Evolutionary conservation across 2,888 invertebrate species (phyloP).

Genomic region (Melangyna quadrimaculata): DNA sequence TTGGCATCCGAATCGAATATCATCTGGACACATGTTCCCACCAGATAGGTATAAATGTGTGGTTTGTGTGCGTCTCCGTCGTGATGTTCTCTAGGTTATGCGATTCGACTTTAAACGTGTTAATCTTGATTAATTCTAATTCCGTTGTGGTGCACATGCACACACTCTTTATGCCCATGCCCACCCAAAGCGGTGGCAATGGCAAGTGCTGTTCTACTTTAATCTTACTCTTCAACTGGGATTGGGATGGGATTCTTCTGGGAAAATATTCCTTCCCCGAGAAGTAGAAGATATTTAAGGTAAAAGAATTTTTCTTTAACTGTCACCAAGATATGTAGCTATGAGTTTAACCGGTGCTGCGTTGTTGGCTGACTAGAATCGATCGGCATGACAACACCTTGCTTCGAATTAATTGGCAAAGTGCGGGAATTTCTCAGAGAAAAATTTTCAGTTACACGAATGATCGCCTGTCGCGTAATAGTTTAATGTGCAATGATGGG

Average conservation of each 20-base stretch:
- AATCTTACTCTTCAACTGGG: not conserved
- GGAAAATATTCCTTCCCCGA: not conserved
- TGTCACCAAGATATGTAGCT: slow-evolving; percentile 13
- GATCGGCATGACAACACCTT: slow-evolving; percentile 40
- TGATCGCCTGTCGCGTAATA: slow-evolving; percentile 38
- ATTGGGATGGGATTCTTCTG: slow-evolving; percentile 20
- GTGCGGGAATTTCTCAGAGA: slow-evolving; percentile 56
- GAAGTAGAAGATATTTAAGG: not conserved
- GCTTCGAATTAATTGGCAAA: slow-evolving; percentile 65
- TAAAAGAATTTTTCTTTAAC: slow-evolving; percentile 44
- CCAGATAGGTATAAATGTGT: not conserved
- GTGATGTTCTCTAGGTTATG: not conserved
- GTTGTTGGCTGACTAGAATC: not conserved
- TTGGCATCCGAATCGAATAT: slow-evolving; percentile 41
- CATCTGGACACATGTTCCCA: slow-evolving; percentile 11
- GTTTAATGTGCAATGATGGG: slow-evolving; percentile 22
- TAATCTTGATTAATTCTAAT: slow-evolving; percentile 62
- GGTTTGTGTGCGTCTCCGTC: not conserved
- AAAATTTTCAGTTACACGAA: slow-evolving; percentile 54
- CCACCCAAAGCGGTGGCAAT: slow-evolving; percentile 54
- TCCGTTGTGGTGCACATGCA: slow-evolving; percentile 4
- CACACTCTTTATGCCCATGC: not conserved
- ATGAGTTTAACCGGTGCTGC: not conserved
- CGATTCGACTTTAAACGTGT: slow-evolving; percentile 27
- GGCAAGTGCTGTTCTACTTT: slow-evolving; percentile 64